Base-by-base conservation (phyloP, 2,113 vertebrate species). In the Camelus bactrianus region DNA sequence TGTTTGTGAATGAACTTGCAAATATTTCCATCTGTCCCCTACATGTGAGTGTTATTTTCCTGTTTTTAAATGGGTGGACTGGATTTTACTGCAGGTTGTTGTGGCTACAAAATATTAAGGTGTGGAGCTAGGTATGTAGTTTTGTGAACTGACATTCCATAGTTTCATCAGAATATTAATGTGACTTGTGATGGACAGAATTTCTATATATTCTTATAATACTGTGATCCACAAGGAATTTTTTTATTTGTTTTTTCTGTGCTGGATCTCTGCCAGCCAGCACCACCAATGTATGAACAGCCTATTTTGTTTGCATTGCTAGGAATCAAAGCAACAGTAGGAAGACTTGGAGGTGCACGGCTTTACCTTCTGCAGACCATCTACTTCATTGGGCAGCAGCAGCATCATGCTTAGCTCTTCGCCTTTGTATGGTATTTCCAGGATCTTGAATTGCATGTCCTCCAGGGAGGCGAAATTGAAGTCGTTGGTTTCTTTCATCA, bases 401-500 rank as follows among this genome's bases (percentile, higher is more conserved):
- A 99, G 97, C 76, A 99, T 70, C 99, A 99, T 99, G 96, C 98
- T 99, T 30, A 99, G 96, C 9, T 98, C 73, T 28, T n/a, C 93
- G 96, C 67, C 93, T 95, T 46, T 69, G 93, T 99, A 99, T 0
- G 98, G 99, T n/a, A 99, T 82, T 97, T 99, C 99, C 12, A 99
- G 95, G 73, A 99, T 91, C 97, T 97, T 97, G 85, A 98, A 97
- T 76, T 96, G 80, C 32, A 94, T 15, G 8, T 99, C 98, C 56
- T 98, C 86, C 52, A 99, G 97, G 12, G 15, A 54, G 20, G 50
- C 17, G 19, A 98, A 26, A 16, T 91, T 77, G 52, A 99, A 99
- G 3, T 15, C 14, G 16, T 24, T 48, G 19, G 3, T 95, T 83
- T 97, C 96, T 12, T 5, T 3, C 99, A 99, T 99, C 98, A 99